Base-by-base conservation (phyloP, 2,888 invertebrate genomes). In the Zaprionus lineosus region DNA sequence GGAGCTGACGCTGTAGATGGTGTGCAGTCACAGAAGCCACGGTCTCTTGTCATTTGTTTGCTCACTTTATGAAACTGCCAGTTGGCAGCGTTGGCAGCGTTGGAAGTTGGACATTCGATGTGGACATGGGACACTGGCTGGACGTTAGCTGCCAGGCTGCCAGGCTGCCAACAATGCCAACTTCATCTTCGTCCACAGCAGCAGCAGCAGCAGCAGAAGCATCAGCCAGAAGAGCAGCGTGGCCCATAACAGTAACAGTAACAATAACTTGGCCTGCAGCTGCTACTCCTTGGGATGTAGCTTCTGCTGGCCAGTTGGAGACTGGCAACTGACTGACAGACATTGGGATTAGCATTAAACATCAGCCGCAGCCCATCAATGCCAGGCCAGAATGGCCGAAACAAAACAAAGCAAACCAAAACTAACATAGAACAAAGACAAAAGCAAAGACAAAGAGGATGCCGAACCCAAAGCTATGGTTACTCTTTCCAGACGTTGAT, bases 341-440 rank as follows among this genome's bases (percentile, higher is more conserved):
- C 86, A 74, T 74, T 84, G 65, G 85, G 71, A 81, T 86, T 86
- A 86, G 78, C 81, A 86, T 79, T 83, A 75, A 73, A 69, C 75
- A 78, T 75, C 65, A 60, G 65, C 44, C 57, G 57, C 46, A 56
- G 41, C 46, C 56, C 63, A 61, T 61, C 57, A 75, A 72, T 73
- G 62, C 68, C 60, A 55, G 37, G 31, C 36, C n/a, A n/a, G 44
- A 52, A 52, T 60, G 67, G 68, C 58, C 39, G 61, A 66, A 73
- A 56, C 33, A 9, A 16, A 48, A 24, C 44, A 66, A 43, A 31
- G 43, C 59, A 36, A 53, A 34, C 47, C 40, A 14, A 21, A 46
- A 39, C n/a, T 16, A 15, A 28, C 39, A 18, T 33, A 40, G 50
- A 40, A 24, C 28, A 37, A 11, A 16, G 28, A 14, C 18, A 37